Evolutionary conservation across 2,888 invertebrate species (phyloP).

Genomic region (Abscondita cerata): DNA sequence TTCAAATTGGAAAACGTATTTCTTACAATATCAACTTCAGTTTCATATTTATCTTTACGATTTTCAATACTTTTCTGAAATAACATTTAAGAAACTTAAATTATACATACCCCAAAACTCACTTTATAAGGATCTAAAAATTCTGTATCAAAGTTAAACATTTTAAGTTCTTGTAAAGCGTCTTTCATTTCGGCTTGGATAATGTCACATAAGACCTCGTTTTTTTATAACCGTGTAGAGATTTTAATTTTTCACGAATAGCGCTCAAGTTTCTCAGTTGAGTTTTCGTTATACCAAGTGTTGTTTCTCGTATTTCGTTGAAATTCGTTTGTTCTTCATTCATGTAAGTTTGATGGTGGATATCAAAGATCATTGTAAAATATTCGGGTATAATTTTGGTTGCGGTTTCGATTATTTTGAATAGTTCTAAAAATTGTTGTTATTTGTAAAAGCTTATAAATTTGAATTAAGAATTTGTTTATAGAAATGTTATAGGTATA

Average conservation of each 20-base stretch:
- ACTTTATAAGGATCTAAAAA: constrained; percentile 14
- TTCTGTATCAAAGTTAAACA: constrained; percentile 11
- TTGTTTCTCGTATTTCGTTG: background rate
- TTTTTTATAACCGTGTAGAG: constrained; percentile 49
- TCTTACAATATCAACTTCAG: background rate
- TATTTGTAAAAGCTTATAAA: too few relatives aligned
- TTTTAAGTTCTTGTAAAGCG: constrained; percentile 19
- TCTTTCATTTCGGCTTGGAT: constrained; percentile 42
- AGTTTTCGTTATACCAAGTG: background rate
- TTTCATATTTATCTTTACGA: background rate
- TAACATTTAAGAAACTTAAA: too few relatives aligned
- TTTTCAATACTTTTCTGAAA: background rate
- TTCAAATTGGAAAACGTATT: background rate
- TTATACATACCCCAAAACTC: too few relatives aligned
- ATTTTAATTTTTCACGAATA: constrained; percentile 44
- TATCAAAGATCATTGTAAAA: background rate
- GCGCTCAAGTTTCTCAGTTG: background rate
- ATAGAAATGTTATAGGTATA: too few relatives aligned
- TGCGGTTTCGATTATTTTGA: too few relatives aligned
- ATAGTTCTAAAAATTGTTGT: too few relatives aligned
- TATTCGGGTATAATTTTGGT: background rate
- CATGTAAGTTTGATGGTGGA: background rate
- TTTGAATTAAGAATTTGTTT: too few relatives aligned
- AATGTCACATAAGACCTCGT: constrained; percentile 44
- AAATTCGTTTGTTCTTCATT: background rate